Base-by-base conservation (phyloP, 1,140 invertebrate genomes). In the Magallana ariakensis region DNA sequence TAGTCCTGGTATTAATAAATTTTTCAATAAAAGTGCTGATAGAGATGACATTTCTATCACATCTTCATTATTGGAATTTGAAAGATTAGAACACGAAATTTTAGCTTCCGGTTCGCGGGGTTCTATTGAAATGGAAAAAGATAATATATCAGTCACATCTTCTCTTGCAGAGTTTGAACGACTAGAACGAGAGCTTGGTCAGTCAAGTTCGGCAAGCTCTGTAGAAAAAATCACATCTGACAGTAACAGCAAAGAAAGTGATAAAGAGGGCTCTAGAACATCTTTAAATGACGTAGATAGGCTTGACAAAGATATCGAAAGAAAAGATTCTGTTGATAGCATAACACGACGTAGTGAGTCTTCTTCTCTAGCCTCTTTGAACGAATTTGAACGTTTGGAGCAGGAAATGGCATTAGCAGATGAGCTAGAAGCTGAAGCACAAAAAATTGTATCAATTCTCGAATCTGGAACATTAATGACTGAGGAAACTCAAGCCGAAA, bases 101-200 rank as follows among this genome's bases (percentile, higher is more conserved):
- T 88, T 87, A 33, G 87, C 91, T 13, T 92, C 90, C 22, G 91
- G 92, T 56, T 93, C 93, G n/a, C 70, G 90, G 13, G 91, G 91
- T 80, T 93, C 93, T 26, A 90, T 92, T 56, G 93, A 92, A 85
- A 89, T 70, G 84, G 98, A 98, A 91, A 97, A 98, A 93, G 98
- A 99, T 94, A 97, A 98, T 94, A 95, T 98, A 33, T 99, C 98
- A 0, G 96, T 98, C 92, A 97, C 97, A 87, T 99, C 98, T 85
- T 99, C 98, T 9, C 95, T 99, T 86, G 98, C 98, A 94, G 98
- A 99, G 94, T 99, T 99, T 95, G 98, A 99, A 95, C 96, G 97
- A 85, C 94, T 99, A 8, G 98, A 99, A 94, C 96, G 96, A 91
- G 96, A 97, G 0, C 97, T 98, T 92, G 96, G 97, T 58, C 97